Conservation (phyloP, 2,113 vertebrate genomes). For the Anthoscopus minutus region DNA sequence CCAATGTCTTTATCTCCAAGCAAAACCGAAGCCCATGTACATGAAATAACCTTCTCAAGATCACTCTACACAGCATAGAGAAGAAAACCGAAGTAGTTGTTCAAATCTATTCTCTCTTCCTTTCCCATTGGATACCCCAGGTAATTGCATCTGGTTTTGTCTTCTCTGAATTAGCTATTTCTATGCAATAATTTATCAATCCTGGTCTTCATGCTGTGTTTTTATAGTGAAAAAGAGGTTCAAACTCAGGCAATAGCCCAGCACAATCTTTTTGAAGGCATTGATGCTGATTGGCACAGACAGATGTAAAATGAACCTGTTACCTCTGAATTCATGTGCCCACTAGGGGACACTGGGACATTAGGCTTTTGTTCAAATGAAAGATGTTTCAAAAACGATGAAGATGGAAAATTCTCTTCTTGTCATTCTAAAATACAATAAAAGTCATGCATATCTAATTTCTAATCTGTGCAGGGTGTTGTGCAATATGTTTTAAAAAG, state of each 20-base stretch:
- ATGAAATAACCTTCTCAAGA: not conserved
- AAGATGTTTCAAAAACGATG: not conserved
- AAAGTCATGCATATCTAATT: not conserved
- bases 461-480: not conserved
- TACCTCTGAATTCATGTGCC: not conserved
- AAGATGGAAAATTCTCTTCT: not conserved
- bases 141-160: not conserved
- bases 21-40: not conserved
- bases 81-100: not conserved
- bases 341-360: constrained; percentile 73
- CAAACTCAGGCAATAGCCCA: not conserved
- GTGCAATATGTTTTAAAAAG: not conserved
- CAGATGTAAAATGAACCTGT: not conserved
- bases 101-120: not conserved
- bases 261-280: not conserved
- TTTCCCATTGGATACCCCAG: not conserved
- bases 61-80: not conserved
- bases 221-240: not conserved
- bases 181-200: not conserved
- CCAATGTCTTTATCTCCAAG: not conserved
- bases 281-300: not conserved
- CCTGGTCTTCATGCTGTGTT: not conserved
- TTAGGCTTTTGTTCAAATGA: constrained; percentile 29
- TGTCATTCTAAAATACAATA: not conserved
- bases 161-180: not conserved